phyloP scores from a whole-genome alignment of 2,888 invertebrate species.

The Drosophila kuntzei region DNA sequence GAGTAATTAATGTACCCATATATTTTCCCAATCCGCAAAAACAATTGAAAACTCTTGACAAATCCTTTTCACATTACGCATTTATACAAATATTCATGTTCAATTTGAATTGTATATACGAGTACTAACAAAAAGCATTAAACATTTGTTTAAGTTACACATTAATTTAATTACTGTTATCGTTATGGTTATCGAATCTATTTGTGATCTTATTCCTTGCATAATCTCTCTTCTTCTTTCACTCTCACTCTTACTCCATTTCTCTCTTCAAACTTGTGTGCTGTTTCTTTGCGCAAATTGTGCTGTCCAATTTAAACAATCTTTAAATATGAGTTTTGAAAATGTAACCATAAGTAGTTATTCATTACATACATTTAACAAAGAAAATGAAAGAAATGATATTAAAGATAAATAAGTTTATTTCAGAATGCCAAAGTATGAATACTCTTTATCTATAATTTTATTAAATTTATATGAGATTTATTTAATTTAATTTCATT shows the following conservation, averaged over 20 bases:
- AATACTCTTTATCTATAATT: neutral
- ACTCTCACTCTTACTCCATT: conserved; percentile 1
- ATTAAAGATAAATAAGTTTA: neutral
- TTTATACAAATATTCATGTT: conserved; percentile 41
- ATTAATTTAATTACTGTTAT: conserved; percentile 16
- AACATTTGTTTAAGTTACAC: conserved; percentile 21
- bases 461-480: no score
- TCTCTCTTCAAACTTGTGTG: conserved; percentile 24
- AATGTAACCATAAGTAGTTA: conserved; percentile 1
- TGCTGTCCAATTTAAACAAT: conserved; percentile 62
- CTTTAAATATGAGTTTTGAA: conserved; percentile 1
- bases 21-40: conserved; percentile 20
- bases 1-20: conserved; percentile 42
- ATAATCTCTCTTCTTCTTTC: conserved; percentile 8
- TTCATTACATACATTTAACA: neutral
- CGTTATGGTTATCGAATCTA: conserved; percentile 2
- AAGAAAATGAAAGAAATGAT: neutral
- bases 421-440: neutral
- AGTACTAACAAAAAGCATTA: conserved; percentile 9
- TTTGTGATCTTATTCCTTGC: conserved; percentile 2
- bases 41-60: conserved; percentile 24
- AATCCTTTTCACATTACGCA: conserved; percentile 26
- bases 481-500: conserved; percentile 18
- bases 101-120: conserved; percentile 29
- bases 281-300: conserved; percentile 60